Percentiles rank a stretch among this genome's conserved stretches.
Conservation (phyloP, 1,140 invertebrate species). For the Drosophila prosaltans region DNA sequence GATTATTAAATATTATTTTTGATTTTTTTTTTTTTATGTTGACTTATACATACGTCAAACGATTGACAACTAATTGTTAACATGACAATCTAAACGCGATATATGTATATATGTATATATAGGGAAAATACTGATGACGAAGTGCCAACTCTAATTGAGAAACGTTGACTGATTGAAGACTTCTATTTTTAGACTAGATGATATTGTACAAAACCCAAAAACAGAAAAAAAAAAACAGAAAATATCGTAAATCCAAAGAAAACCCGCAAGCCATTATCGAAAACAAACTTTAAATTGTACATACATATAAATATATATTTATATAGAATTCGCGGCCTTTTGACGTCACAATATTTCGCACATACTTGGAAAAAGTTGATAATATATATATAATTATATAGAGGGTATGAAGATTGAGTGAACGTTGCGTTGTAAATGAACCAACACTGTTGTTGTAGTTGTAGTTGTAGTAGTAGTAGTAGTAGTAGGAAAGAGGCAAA, state of each 20-base stretch:
- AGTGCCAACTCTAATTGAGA: constrained; percentile 25
- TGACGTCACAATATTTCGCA: constrained; percentile 32
- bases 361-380: constrained; percentile 33
- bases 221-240: not conserved
- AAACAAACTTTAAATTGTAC: not conserved
- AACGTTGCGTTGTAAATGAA: constrained; percentile 4
- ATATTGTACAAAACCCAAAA: not conserved
- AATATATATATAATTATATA: constrained; percentile 11
- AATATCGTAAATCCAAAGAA: not conserved
- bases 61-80: constrained; percentile 53
- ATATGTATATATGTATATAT: too few relatives aligned
- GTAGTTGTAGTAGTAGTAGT: too few relatives aligned
- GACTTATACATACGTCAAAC: constrained; percentile 38
- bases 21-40: not conserved
- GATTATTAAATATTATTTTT: not conserved
- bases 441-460: not conserved
- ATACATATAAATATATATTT: not conserved
- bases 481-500: too few relatives aligned
- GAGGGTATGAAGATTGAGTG: not conserved
- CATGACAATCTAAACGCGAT: constrained; percentile 27
- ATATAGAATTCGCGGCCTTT: constrained; percentile 3
- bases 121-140: constrained; percentile 27
- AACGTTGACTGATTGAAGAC: constrained; percentile 34
- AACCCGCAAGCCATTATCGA: not conserved
- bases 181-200: constrained; percentile 46